Evolutionary conservation across 2,797 vertebrate genomes (phyloP).

Genomic region (Mycteria americana): DNA sequence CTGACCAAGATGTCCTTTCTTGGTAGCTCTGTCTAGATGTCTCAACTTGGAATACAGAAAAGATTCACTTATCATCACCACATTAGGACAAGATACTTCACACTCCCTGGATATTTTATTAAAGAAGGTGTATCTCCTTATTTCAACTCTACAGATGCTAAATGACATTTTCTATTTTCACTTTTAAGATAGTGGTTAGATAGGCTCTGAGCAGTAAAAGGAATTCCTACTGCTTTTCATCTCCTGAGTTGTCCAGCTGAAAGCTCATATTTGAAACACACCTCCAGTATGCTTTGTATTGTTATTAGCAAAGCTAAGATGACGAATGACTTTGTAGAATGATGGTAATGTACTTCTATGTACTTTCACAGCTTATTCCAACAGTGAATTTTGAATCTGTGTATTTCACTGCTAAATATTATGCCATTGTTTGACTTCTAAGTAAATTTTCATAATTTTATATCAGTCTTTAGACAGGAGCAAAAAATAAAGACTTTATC

Average conservation of each 20-base stretch:
- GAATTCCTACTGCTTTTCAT: neutral
- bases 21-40: neutral
- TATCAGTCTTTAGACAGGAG: neutral
- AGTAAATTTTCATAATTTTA: neutral
- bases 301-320: neutral
- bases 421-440: neutral
- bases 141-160: neutral
- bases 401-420: neutral
- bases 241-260: neutral
- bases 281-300: neutral
- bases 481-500: neutral
- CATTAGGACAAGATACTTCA: neutral
- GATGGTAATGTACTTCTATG: neutral
- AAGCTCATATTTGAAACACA: neutral
- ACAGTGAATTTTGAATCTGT: neutral
- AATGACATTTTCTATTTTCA: neutral
- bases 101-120: neutral
- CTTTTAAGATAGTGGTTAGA: neutral
- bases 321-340: neutral
- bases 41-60: neutral
- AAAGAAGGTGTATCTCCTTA: neutral
- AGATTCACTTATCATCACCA: neutral
- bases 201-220: neutral
- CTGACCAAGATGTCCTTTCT: neutral
- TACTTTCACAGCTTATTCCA: neutral